Evolutionary conservation across 2,113 vertebrate genomes (phyloP).

Genomic region (Helogale parvula): DNA sequence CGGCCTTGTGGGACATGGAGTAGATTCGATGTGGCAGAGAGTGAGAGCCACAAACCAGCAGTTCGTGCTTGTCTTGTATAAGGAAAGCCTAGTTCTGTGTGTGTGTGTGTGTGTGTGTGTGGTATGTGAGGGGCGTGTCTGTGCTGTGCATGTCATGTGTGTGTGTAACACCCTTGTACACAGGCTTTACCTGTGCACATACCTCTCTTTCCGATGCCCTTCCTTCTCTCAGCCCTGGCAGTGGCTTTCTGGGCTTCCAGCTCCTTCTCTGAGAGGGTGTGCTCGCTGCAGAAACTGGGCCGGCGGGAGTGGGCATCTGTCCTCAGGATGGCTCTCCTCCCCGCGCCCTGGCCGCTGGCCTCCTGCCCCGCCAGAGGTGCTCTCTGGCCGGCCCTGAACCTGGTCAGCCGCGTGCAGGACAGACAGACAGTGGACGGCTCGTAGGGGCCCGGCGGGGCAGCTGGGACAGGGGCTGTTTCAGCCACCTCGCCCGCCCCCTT

Average conservation of each 20-base stretch:
- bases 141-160: rapidly evolving
- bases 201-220: background rate
- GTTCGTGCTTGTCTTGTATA: background rate
- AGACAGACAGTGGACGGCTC: background rate
- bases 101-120: background rate
- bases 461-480: background rate
- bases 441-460: background rate
- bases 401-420: rapidly evolving
- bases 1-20: background rate
- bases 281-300: rapidly evolving
- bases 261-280: background rate
- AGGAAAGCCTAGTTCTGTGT: background rate
- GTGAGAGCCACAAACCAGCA: background rate
- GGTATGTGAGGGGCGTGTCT: background rate
- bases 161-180: rapidly evolving
- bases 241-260: constrained; percentile 21
- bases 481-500: background rate
- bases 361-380: background rate
- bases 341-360: background rate
- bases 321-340: background rate
- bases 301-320: background rate
- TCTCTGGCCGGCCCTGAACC: background rate
- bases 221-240: background rate
- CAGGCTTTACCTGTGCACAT: background rate
- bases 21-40: background rate